Conservation (phyloP, 2,888 invertebrate genomes). For the Drosophila anceps region DNA sequence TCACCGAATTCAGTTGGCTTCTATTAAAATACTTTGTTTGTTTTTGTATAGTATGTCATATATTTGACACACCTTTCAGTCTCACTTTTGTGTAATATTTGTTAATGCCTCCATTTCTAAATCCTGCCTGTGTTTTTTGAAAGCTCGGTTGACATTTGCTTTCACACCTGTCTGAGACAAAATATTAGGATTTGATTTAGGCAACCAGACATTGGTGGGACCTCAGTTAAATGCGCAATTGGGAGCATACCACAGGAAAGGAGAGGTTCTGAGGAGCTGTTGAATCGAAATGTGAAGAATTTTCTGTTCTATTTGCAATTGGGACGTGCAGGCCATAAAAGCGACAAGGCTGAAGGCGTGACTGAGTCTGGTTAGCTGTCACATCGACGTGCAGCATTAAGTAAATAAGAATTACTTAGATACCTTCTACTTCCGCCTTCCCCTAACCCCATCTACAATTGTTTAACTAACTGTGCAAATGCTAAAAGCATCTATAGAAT, state of each 20-base stretch:
- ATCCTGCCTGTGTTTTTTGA: not conserved
- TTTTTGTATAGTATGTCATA: not conserved
- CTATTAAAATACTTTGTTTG: not conserved
- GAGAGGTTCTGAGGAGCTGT: not conserved
- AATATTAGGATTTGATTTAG: conserved; percentile 31
- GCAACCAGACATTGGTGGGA: not conserved
- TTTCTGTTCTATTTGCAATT: conserved; percentile 62
- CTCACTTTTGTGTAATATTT: not conserved
- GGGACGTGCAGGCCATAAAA: conserved; percentile 61
- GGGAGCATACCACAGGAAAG: conserved; percentile 25
- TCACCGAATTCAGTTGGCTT: not conserved
- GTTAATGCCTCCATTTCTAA: not conserved
- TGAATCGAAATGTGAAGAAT: conserved; percentile 36
- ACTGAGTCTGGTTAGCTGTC: conserved; percentile 52
- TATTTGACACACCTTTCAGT: not conserved
- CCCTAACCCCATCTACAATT: conserved; percentile 17
- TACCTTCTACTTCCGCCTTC: not conserved
- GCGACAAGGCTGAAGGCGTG: conserved; percentile 44
- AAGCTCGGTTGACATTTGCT: not conserved
- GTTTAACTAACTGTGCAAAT: conserved; percentile 75
- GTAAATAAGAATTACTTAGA: conserved; percentile 60
- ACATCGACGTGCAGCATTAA: conserved; percentile 56
- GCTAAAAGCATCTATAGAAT: conserved; percentile 56
- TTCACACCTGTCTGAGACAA: conserved; percentile 14
- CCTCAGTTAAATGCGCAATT: conserved; percentile 36